phyloP scores from a whole-genome alignment of 2,797 vertebrate genomes.

The Muscicapa striata region DNA sequence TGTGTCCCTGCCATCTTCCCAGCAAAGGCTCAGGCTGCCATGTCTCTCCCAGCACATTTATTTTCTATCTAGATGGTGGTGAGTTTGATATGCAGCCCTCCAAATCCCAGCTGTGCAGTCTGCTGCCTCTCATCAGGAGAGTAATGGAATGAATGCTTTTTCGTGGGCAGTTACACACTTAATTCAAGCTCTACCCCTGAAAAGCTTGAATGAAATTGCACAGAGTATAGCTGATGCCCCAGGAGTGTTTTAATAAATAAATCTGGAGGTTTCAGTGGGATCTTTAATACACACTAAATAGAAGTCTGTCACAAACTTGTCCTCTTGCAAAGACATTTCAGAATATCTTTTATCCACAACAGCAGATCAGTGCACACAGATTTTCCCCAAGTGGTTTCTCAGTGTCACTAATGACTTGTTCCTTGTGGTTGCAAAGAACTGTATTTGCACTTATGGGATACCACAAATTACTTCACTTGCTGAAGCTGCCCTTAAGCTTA shows the following conservation, averaged over 20 bases:
- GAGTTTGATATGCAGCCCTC: slow-evolving; percentile 17
- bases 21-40: background rate
- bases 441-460: background rate
- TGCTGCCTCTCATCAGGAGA: slow-evolving; percentile 2
- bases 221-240: background rate
- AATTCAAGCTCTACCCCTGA: slow-evolving; percentile 33
- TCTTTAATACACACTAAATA: slow-evolving; percentile 33
- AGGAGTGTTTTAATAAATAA: slow-evolving; percentile 44
- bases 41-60: background rate
- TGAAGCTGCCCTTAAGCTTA: slow-evolving; percentile 50
- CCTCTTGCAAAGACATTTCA: background rate
- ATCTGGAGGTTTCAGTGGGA: slow-evolving; percentile 34
- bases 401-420: background rate
- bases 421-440: slow-evolving; percentile 10
- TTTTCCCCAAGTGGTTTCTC: slow-evolving; percentile 48
- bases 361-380: slow-evolving; percentile 20
- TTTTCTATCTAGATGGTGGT: slow-evolving; percentile 39
- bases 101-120: background rate
- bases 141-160: background rate
- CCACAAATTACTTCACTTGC: slow-evolving; percentile 24
- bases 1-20: background rate
- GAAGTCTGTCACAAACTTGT: slow-evolving; percentile 19
- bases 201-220: slow-evolving; percentile 35
- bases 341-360: background rate
- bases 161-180: slow-evolving; percentile 12